Evolutionary conservation across 2,888 invertebrate species (phyloP).

Genomic region (Ormyrus rosae): DNA sequence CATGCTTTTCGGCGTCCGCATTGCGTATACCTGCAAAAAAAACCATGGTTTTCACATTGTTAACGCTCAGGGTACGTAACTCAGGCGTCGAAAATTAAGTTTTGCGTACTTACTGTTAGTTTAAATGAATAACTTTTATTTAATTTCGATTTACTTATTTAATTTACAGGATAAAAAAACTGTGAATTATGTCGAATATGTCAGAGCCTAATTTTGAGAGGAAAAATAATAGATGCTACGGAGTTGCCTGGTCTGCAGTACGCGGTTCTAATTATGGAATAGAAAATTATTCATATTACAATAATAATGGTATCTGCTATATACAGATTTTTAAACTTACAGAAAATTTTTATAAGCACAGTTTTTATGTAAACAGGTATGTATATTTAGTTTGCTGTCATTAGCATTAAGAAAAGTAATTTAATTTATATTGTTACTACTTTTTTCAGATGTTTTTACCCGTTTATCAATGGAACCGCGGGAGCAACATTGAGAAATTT

Average conservation of each 20-base stretch:
- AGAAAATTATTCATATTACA: neutral
- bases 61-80: too few species aligned
- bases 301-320: neutral
- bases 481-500: conserved; percentile 15
- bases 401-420: neutral
- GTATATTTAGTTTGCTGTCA: neutral
- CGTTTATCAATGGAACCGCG: conserved; percentile 36
- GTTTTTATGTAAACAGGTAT: conserved; percentile 35
- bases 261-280: conserved; percentile 16
- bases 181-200: conserved; percentile 24
- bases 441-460: conserved; percentile 31
- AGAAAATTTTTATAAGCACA: conserved; percentile 35
- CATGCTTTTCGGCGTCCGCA: too few species aligned
- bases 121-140: too few species aligned
- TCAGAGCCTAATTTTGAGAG: conserved; percentile 13
- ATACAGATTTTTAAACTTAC: conserved; percentile 25
- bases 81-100: too few species aligned
- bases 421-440: neutral
- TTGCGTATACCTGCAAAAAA: too few species aligned
- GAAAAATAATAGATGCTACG: neutral
- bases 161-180: too few species aligned
- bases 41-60: too few species aligned
- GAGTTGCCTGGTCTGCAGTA: neutral
- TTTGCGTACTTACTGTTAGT: too few species aligned
- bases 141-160: too few species aligned